Evolutionary conservation across 2,797 vertebrate species (phyloP).

Genomic region (Lagocephalus sceleratus): DNA sequence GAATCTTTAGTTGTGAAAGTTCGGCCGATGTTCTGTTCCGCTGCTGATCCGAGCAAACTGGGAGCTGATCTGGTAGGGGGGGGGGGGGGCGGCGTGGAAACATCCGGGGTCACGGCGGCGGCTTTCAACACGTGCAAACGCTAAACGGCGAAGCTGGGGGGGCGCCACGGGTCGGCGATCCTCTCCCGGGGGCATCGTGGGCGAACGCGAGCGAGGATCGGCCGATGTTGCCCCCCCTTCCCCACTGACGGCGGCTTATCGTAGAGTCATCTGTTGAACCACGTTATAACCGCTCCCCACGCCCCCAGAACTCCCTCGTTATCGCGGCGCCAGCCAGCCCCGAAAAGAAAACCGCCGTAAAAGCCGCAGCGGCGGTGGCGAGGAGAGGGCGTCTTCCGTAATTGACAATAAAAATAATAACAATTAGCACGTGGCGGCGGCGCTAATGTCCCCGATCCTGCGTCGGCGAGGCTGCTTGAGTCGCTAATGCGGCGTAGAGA

Average conservation of each 20-base stretch:
- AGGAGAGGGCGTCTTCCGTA: slow-evolving; percentile 48
- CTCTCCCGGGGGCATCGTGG: too few relatives aligned
- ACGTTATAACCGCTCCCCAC: slow-evolving; percentile 49
- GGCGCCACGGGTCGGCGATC: too few relatives aligned
- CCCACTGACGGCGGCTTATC: slow-evolving; percentile 29
- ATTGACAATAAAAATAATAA: slow-evolving; percentile 71
- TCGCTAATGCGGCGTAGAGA: slow-evolving; percentile 70
- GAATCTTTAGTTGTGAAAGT: too few relatives aligned
- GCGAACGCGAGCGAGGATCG: too few relatives aligned
- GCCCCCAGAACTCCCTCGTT: slow-evolving; percentile 47
- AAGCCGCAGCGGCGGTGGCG: slow-evolving; percentile 31
- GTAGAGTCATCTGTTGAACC: slow-evolving; percentile 34
- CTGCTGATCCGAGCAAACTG: too few relatives aligned
- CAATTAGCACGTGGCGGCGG: slow-evolving; percentile 55
- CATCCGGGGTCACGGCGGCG: too few relatives aligned
- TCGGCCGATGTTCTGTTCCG: too few relatives aligned
- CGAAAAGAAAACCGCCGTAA: slow-evolving; percentile 18
- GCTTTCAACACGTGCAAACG: too few relatives aligned
- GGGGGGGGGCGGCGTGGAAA: too few relatives aligned
- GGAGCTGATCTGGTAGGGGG: too few relatives aligned
- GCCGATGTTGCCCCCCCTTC: too few relatives aligned
- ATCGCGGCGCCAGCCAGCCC: slow-evolving; percentile 49
- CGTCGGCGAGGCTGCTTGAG: slow-evolving; percentile 65
- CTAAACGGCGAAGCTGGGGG: too few relatives aligned
- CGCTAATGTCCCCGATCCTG: slow-evolving; percentile 59